A percentile compares a stretch with the other conserved stretches of the same genome.
These are phyloP conservation scores for Thaumetopoea pityocampa DNA, from an alignment of 1,140 invertebrate genomes.

Conservation along the genomic window DNA sequence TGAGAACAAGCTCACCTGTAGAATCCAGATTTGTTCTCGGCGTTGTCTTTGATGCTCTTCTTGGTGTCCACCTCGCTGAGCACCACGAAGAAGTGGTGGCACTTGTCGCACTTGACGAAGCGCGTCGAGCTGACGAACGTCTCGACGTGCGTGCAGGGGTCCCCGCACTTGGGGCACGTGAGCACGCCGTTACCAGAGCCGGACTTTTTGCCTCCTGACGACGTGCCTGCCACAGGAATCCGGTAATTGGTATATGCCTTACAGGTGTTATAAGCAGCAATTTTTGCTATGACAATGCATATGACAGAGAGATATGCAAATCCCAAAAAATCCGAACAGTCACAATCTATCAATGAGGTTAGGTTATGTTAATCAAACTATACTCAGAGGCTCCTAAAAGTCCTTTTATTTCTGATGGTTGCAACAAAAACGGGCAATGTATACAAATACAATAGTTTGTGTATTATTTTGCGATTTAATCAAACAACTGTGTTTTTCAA, in stretches of 20 bases:
- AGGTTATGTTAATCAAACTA: no score
- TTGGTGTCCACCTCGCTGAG: slow-evolving; percentile 94
- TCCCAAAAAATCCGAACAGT: no score
- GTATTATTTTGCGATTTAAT: no score
- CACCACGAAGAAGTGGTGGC: slow-evolving; percentile 98
- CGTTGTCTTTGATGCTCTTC: slow-evolving; percentile 87
- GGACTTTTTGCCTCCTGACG: slow-evolving; percentile 50
- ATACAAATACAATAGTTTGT: no score
- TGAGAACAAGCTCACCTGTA: slow-evolving; percentile 51
- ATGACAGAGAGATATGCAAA: no score
- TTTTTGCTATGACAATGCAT: no score
- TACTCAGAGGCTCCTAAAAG: no score
- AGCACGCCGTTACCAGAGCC: slow-evolving; percentile 54
- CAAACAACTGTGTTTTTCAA: no score
- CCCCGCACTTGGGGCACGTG: slow-evolving; percentile 94
- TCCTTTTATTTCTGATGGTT: no score
- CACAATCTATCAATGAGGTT: no score
- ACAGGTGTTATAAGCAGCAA: no score
- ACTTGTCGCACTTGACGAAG: slow-evolving; percentile 98
- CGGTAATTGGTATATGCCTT: neutral
- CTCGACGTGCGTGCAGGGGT: slow-evolving; percentile 96
- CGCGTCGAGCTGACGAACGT: slow-evolving; percentile 97
- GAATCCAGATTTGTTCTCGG: slow-evolving; percentile 80
- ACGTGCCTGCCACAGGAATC: slow-evolving; percentile 30
- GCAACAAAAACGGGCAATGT: no score